Percentiles rank a stretch among this genome's conserved stretches.
These are phyloP conservation scores for Tryphoninae sp. DNA, from an alignment of 2,888 invertebrate species.

Conservation along the genomic window DNA sequence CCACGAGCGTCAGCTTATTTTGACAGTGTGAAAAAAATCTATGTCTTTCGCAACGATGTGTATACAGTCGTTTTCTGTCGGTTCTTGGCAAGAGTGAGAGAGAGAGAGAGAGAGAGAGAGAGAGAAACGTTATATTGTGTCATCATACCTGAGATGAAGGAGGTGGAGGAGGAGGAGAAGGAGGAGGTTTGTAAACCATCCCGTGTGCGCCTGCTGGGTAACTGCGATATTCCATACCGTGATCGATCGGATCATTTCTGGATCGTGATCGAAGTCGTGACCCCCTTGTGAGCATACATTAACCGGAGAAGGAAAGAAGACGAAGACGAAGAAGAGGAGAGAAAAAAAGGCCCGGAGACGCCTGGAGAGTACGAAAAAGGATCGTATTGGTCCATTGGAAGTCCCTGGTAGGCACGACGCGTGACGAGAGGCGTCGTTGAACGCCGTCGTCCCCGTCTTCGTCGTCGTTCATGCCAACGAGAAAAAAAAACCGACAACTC, in stretches of 20 bases:
- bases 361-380: background rate
- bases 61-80: background rate
- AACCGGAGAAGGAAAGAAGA: constrained; percentile 50
- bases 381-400: constrained; percentile 48
- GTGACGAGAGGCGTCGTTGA: constrained; percentile 48
- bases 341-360: constrained; percentile 5
- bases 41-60: constrained; percentile 24
- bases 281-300: constrained; percentile 40
- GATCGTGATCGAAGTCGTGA: constrained; percentile 63
- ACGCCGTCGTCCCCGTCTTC: constrained; percentile 31
- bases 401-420: constrained; percentile 7
- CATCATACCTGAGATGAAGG: constrained; percentile 14
- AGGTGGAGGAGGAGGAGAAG: constrained; percentile 2
- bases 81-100: background rate
- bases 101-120: constrained; percentile 37
- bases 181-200: constrained; percentile 31
- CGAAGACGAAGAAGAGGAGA: constrained; percentile 3
- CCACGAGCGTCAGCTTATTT: constrained; percentile 36
- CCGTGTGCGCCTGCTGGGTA: constrained; percentile 10
- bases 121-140: constrained; percentile 49
- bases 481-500: constrained; percentile 31
- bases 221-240: constrained; percentile 44
- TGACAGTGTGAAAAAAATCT: constrained; percentile 31
- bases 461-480: constrained; percentile 8
- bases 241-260: constrained; percentile 60